Percentiles rank a stretch among this genome's conserved stretches.
Conservation (phyloP, 2,888 invertebrate genomes). For the Malthinus seriepunctatus region DNA sequence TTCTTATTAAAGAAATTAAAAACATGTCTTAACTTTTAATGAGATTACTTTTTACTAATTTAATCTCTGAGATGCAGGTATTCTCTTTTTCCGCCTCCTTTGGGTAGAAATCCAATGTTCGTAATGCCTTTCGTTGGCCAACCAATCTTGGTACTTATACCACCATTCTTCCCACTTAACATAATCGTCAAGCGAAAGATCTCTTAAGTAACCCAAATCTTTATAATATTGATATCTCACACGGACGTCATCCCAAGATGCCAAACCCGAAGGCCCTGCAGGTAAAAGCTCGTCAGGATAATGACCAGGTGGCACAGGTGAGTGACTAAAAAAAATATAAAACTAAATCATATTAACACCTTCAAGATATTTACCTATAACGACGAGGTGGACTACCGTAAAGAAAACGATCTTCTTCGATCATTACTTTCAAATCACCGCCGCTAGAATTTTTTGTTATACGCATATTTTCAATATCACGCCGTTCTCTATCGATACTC, state of each 20-base stretch:
- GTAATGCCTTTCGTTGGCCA: conserved; percentile 79
- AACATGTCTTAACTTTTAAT: not conserved
- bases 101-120: conserved; percentile 68
- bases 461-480: conserved; percentile 85
- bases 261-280: conserved; percentile 72
- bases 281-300: conserved; percentile 78
- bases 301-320: conserved; percentile 73
- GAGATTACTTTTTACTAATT: conserved; percentile 37
- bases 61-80: conserved; percentile 52
- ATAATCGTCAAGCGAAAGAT: conserved; percentile 78
- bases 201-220: conserved; percentile 81
- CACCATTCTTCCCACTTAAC: conserved; percentile 95
- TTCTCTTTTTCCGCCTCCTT: conserved; percentile 45
- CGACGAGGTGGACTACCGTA: conserved; percentile 61
- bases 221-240: conserved; percentile 89
- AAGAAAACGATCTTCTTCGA: conserved; percentile 63
- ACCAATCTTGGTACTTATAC: conserved; percentile 91
- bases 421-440: conserved; percentile 76
- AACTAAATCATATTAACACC: not conserved
- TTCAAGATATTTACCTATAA: conserved; percentile 46
- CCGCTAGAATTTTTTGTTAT: conserved; percentile 72
- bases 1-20: not conserved
- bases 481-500: conserved; percentile 74
- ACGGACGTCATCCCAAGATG: conserved; percentile 87
- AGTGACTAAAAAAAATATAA: conserved; percentile 53